phyloP scores from a whole-genome alignment of 2,113 vertebrate species.

The Gavia stellata region DNA sequence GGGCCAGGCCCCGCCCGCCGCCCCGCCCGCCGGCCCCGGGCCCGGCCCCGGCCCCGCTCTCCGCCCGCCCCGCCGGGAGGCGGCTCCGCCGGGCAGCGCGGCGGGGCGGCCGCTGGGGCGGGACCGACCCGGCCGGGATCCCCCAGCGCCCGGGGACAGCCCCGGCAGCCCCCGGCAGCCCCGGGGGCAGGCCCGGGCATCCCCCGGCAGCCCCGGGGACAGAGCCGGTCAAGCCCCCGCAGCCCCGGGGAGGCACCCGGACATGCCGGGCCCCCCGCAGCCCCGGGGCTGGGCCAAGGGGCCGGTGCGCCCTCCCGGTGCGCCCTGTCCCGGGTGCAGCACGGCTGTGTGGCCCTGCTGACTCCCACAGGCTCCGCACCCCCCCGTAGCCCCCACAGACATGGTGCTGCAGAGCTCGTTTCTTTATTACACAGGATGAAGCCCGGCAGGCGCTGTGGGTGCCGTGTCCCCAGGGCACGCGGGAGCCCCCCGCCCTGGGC shows the following conservation, averaged over 20 bases:
- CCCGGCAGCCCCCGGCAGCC: not conserved
- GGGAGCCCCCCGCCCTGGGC: not conserved
- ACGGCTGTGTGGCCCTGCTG: not conserved
- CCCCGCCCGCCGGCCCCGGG: not conserved
- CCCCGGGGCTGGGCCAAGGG: too few species aligned
- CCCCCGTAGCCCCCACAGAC: not conserved
- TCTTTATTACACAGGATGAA: not conserved
- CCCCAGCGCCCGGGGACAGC: too few species aligned
- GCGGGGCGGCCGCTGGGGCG: not conserved
- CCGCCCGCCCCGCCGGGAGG: not conserved
- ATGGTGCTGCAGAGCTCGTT: not conserved
- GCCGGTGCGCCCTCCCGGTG: not conserved
- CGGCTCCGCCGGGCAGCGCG: not conserved
- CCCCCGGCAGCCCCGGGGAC: fast-evolving
- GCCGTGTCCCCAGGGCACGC: fast-evolving
- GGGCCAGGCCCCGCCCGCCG: not conserved
- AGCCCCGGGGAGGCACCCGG: too few species aligned
- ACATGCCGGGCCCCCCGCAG: too few species aligned
- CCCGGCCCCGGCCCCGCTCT: not conserved
- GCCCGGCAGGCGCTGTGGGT: not conserved
- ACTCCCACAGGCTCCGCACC: not conserved
- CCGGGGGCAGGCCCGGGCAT: not conserved
- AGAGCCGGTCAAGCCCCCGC: too few species aligned
- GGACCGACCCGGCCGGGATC: not conserved
- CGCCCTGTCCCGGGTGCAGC: too few species aligned